Evolutionary conservation across 2,888 invertebrate genomes (phyloP).

Genomic region (Charanyca ferruginea): DNA sequence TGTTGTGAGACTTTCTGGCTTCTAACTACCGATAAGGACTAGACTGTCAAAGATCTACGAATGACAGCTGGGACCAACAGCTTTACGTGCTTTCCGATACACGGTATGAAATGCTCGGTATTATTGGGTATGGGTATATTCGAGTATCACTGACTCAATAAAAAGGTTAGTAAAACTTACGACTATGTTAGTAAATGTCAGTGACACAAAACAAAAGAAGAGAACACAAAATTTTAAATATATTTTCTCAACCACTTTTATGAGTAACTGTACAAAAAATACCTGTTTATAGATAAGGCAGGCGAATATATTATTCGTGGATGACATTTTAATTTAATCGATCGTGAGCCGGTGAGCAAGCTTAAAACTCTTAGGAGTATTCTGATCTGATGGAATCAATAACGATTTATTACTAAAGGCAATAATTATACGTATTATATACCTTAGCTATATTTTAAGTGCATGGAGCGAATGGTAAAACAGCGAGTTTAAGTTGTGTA

Average conservation of each 20-base stretch:
- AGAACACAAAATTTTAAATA: neutral
- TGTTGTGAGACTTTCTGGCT: no score
- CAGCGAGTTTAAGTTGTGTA: constrained; percentile 28
- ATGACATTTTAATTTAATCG: constrained; percentile 65
- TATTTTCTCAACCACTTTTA: constrained; percentile 30
- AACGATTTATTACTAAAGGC: constrained; percentile 45
- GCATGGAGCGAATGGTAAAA: constrained; percentile 9
- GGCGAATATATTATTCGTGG: constrained; percentile 57
- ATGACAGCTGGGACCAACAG: no score
- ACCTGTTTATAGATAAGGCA: constrained; percentile 60
- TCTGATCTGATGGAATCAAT: constrained; percentile 49
- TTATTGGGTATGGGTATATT: no score
- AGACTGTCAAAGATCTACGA: no score
- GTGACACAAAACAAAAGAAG: neutral
- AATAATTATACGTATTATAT: constrained; percentile 49
- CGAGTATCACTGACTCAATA: no score
- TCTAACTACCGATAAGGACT: no score
- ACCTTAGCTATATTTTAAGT: constrained; percentile 29
- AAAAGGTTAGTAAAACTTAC: no score
- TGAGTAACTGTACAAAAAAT: constrained; percentile 52
- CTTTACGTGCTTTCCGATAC: no score
- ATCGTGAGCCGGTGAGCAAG: constrained; percentile 47
- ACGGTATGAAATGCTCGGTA: no score
- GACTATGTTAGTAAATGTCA: no score
- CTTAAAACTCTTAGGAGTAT: constrained; percentile 23